Conservation (phyloP, 2,113 vertebrate species). For the Cyanoramphus novaezelandiae region DNA sequence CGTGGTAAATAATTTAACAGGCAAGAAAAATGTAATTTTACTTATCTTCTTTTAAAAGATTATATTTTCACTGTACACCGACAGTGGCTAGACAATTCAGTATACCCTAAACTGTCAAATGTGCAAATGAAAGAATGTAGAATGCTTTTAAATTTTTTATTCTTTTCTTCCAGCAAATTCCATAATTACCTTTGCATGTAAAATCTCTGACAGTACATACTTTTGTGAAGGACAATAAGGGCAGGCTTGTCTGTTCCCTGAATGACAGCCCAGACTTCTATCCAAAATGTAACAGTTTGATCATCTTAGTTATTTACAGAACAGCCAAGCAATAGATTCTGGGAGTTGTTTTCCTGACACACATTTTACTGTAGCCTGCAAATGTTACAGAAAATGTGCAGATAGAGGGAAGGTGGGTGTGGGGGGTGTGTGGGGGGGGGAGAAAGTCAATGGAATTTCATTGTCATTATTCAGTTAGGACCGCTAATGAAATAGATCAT, state of each 20-base stretch:
- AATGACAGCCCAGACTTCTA: background rate
- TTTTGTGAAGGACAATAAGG: constrained; percentile 15
- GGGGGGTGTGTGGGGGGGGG: too few species aligned
- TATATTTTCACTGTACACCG: background rate
- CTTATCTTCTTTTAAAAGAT: background rate
- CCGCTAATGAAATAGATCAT: constrained; percentile 29
- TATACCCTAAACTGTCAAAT: background rate
- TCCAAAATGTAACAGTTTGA: background rate
- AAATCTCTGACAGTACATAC: background rate
- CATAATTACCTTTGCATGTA: background rate
- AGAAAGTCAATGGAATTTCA: background rate
- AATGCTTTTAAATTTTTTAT: background rate
- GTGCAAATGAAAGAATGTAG: background rate
- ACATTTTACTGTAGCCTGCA: background rate
- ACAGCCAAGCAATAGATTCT: constrained; percentile 5
- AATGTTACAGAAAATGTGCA: background rate
- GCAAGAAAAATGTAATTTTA: background rate
- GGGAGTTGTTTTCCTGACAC: background rate
- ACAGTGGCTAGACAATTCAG: background rate
- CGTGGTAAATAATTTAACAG: background rate
- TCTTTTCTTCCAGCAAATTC: background rate
- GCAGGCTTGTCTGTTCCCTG: background rate
- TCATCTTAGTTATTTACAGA: constrained; percentile 6
- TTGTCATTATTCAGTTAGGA: constrained; percentile 13
- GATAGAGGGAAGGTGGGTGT: background rate